A percentile compares a stretch with the other conserved stretches of the same genome.
Evolutionary conservation across 2,797 vertebrate species (phyloP).

Genomic region (Leptodactylus fallax): DNA sequence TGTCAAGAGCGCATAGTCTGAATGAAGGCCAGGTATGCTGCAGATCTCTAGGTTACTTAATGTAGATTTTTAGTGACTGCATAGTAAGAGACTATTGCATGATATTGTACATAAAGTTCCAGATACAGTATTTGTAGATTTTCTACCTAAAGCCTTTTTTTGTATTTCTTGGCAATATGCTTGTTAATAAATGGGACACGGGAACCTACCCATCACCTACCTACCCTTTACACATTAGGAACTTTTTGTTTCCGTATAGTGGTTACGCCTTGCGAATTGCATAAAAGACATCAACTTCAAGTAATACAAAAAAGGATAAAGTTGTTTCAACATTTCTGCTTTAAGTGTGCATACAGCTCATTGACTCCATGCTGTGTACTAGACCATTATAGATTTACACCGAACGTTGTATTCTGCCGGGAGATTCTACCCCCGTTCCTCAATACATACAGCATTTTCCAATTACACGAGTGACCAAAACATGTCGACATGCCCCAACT

Average conservation of each 20-base stretch:
- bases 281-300: constrained; percentile 45
- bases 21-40: neutral
- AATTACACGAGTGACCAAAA: neutral
- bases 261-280: constrained; percentile 24
- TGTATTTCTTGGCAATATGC: neutral
- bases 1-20: neutral
- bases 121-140: neutral
- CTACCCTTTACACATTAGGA: neutral
- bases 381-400: neutral
- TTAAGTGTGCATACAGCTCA: no score
- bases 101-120: neutral
- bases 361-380: constrained; percentile 6
- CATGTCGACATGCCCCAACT: neutral
- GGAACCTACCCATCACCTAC: neutral
- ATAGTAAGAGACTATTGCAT: constrained; percentile 60
- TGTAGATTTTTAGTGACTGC: constrained; percentile 22
- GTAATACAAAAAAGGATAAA: constrained; percentile 41
- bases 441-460: neutral
- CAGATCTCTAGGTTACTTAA: neutral
- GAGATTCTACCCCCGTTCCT: neutral
- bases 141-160: neutral
- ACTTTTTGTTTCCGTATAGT: constrained; percentile 9
- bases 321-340: constrained; percentile 11
- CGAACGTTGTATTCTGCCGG: neutral
- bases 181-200: neutral